Percentiles rank a stretch among this genome's conserved stretches.
Conservation (phyloP, 2,888 invertebrate species). For the Orchesellides sinensis region DNA sequence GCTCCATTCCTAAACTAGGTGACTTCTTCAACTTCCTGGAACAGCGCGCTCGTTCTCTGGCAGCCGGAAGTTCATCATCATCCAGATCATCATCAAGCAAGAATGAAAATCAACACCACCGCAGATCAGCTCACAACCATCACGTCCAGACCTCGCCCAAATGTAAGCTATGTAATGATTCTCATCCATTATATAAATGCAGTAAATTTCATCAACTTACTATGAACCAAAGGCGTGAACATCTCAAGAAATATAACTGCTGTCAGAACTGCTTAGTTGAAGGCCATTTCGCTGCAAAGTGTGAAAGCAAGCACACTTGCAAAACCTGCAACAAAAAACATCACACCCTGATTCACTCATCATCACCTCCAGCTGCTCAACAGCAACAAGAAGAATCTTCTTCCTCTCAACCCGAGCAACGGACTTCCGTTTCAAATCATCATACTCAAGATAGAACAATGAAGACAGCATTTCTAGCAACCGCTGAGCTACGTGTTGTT, state of each 20-base stretch:
- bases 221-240: not conserved
- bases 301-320: not conserved
- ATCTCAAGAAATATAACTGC: not conserved
- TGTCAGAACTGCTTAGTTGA: conserved; percentile 18
- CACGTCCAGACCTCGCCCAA: not conserved
- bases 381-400: too few species aligned
- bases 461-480: conserved; percentile 28
- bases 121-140: not conserved
- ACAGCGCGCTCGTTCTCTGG: conserved; percentile 5
- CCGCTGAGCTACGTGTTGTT: conserved; percentile 51
- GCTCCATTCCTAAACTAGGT: not conserved
- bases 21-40: conserved; percentile 19
- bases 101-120: not conserved
- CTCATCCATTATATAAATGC: conserved; percentile 38
- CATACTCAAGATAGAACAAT: too few species aligned
- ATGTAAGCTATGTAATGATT: not conserved
- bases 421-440: too few species aligned
- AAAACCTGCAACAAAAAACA: conserved; percentile 13
- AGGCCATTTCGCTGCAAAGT: not conserved
- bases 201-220: not conserved
- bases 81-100: not conserved
- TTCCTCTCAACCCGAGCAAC: too few species aligned
- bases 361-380: not conserved
- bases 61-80: not conserved
- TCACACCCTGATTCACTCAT: conserved; percentile 26